Evolutionary conservation across 2,113 vertebrate genomes (phyloP).

Genomic region (Hydrochoerus hydrochaeris): DNA sequence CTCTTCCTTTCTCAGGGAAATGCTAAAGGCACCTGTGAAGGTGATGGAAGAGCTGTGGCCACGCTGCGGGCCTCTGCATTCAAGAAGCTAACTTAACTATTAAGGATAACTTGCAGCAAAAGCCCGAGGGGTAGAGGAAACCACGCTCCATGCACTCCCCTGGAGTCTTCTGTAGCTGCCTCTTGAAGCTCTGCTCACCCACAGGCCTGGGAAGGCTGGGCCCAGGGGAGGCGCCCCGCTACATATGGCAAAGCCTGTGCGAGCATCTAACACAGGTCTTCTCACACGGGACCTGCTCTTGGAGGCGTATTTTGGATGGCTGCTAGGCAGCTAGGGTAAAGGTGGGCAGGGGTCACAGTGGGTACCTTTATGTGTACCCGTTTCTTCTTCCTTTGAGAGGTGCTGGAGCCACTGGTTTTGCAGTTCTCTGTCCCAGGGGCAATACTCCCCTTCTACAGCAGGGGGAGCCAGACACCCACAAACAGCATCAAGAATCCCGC

Average conservation of each 20-base stretch:
- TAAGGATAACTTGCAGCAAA: neutral
- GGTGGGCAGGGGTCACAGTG: conserved; percentile 26
- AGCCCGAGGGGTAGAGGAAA: neutral
- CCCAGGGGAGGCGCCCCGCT: neutral
- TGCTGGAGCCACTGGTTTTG: conserved; percentile 94
- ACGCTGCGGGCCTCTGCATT: fast-evolving
- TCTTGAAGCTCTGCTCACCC: neutral
- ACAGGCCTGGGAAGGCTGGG: neutral
- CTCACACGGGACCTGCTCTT: conserved; percentile 85
- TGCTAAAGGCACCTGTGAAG: neutral
- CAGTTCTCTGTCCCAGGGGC: conserved; percentile 94
- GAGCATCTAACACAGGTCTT: neutral
- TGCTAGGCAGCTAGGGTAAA: neutral
- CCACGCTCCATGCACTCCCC: fast-evolving
- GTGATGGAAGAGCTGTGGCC: neutral
- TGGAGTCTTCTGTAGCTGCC: neutral
- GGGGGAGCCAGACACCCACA: conserved; percentile 88
- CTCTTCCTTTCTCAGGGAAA: neutral
- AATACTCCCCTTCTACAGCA: conserved; percentile 97
- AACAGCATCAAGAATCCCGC: conserved; percentile 74
- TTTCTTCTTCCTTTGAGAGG: conserved; percentile 93
- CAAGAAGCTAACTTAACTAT: neutral
- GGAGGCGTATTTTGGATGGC: neutral
- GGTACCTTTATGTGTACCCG: conserved; percentile 95
- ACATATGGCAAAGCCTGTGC: neutral